Evolutionary conservation across 92 coral and sea anemone species (phyloP).

Genomic region (Paramuricea clavata): DNA sequence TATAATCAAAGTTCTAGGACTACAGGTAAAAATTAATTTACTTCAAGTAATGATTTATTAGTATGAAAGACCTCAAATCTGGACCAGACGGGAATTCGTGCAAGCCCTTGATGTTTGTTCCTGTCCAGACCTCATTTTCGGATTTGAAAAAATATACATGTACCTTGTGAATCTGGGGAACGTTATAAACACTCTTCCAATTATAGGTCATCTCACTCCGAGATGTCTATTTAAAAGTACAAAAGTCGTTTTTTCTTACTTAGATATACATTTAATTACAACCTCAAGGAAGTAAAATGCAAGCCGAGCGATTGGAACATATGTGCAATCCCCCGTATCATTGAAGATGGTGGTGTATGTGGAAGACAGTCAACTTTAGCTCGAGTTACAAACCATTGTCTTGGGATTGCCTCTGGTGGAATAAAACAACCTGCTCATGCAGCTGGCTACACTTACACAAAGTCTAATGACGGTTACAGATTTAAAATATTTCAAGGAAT

Average conservation of each 20-base stretch:
- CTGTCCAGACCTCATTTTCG: no score
- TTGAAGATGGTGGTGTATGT: slow-evolving; percentile 45
- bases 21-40: no score
- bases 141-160: no score
- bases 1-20: no score
- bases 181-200: no score
- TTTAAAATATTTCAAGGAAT: slow-evolving; percentile 15
- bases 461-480: slow-evolving; percentile 2
- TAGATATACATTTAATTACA: slow-evolving; percentile 15
- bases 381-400: slow-evolving; percentile 22
- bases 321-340: slow-evolving; percentile 33
- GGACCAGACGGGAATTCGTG: no score
- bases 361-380: slow-evolving; percentile 37
- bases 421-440: slow-evolving; percentile 44
- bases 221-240: not conserved
- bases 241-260: no score
- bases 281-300: not conserved
- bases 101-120: no score
- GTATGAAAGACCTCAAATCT: no score
- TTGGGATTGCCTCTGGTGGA: slow-evolving; percentile 20
- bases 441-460: slow-evolving; percentile 22
- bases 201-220: no score
- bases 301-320: slow-evolving; percentile 37
- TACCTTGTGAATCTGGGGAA: no score
- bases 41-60: no score